phyloP scores from a whole-genome alignment of 2,113 vertebrate genomes.

The Xerus inauris region DNA sequence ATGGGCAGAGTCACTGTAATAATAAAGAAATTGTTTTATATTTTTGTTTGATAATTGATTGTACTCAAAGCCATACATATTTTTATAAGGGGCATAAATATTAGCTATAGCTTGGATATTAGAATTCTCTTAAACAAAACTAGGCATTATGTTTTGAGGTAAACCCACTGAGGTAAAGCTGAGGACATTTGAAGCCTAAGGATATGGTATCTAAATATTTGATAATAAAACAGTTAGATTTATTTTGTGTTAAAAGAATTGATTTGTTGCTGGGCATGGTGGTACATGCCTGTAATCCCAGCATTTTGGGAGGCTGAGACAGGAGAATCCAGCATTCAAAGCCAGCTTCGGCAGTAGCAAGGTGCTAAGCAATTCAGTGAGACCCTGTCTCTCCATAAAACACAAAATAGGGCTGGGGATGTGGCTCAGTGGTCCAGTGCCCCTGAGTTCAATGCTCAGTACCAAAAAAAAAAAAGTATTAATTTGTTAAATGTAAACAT shows the following conservation, averaged over 20 bases:
- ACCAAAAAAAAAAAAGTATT: no score
- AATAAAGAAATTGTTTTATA: background rate
- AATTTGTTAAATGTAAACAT: background rate
- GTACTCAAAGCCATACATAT: background rate
- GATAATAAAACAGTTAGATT: background rate
- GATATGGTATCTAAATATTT: background rate
- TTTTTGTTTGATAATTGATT: constrained; percentile 40
- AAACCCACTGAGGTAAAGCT: background rate
- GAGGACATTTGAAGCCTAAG: background rate
- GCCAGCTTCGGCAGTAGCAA: no score
- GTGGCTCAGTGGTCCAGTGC: no score
- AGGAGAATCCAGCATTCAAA: no score
- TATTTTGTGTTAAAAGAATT: background rate
- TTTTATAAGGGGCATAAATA: background rate
- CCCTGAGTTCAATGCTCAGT: no score
- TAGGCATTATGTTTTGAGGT: background rate
- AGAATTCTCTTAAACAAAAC: background rate
- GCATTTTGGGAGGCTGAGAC: no score
- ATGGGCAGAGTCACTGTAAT: background rate
- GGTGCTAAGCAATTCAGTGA: no score
- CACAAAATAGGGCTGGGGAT: no score
- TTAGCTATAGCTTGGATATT: background rate
- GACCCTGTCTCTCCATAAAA: no score
- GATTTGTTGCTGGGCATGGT: no score
- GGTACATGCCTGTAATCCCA: no score